Evolutionary conservation across 2,113 vertebrate species (phyloP), one percentile per base, ranked within the genome.

Genomic region (Anas platyrhynchos): DNA sequence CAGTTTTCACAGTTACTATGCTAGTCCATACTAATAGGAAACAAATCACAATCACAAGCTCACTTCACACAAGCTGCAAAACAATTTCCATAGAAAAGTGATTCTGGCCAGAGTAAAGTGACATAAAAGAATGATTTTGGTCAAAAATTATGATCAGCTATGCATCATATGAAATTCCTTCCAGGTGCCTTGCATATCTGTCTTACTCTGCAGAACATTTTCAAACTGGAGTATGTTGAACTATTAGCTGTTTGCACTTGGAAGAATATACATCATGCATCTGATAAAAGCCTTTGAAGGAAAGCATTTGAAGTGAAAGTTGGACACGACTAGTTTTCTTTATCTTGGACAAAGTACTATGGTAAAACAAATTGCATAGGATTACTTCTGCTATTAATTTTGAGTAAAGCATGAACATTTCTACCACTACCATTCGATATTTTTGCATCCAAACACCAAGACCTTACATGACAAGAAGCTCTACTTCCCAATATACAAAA

Each of bases 351-450:
- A 63, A 78, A 79, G 52, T 38, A 34, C 3, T 46, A 41, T 3
- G 1, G n/a, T 72, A 8, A 83, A 71, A 72, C 84, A 78, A 84
- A 85, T 68, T 81, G 46, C 59, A 85, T n/a, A 34, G 58, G 32
- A 74, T 46, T 72, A 68, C 3, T 68, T 38, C 66, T 54, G 43
- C 56, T 92, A 25, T 69, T 83, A 55, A 68, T 74, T 80, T 88
- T 75, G 59, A 81, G 32, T 52, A 94, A 92, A 86, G 29, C 46
- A 14, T 27, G 13, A 78, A 13, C 7, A 43, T 72, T 96, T 95
- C 41, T 59, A 78, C 23, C 18, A 55, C 23, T 11, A 2, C 6
- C 25, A 62, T 58, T 46, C 92, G 90, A 81, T 87, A 75, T 26
- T 32, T 62, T 63, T 65, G 86, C 77, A 81, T 67, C 15, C 43